Evolutionary conservation across 1,140 invertebrate species (phyloP).

Genomic region (Drosophila kikkawai): DNA sequence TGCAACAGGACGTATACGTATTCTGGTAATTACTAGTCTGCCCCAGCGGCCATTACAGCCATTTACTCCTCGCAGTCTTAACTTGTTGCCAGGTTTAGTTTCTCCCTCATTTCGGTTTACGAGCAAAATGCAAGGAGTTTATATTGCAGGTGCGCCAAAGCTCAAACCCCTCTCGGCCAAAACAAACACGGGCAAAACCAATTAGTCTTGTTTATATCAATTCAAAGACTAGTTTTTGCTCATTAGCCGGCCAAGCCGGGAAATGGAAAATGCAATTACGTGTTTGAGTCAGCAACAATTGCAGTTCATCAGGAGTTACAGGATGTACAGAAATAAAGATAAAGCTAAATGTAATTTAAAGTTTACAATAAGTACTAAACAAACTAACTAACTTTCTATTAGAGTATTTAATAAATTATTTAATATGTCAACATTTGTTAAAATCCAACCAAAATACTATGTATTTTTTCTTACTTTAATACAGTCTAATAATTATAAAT

Average conservation of each 20-base stretch:
- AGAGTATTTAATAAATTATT: not conserved
- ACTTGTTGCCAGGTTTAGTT: conserved; percentile 40
- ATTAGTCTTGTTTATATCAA: conserved; percentile 68
- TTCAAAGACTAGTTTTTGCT: conserved; percentile 47
- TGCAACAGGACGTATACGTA: conserved; percentile 79
- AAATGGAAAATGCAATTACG: conserved; percentile 40
- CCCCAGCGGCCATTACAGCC: conserved; percentile 30
- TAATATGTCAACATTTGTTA: not conserved
- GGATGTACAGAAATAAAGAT: not conserved
- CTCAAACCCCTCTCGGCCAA: not conserved
- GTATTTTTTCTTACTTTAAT: no score
- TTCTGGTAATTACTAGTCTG: conserved; percentile 57
- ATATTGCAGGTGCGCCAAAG: conserved; percentile 3
- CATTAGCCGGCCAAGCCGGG: conserved; percentile 27
- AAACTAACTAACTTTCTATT: no score
- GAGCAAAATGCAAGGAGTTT: not conserved
- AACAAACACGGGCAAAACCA: conserved; percentile 50
- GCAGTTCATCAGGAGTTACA: not conserved
- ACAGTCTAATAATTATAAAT: not conserved
- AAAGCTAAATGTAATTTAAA: not conserved
- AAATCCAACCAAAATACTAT: no score
- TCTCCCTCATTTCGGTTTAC: conserved; percentile 10
- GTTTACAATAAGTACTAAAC: no score
- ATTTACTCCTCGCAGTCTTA: conserved; percentile 25
- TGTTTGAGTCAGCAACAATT: conserved; percentile 11